These are phyloP conservation scores for Gastrophryne carolinensis DNA, from an alignment of 2,797 vertebrate genomes.

Conservation along the genomic window DNA sequence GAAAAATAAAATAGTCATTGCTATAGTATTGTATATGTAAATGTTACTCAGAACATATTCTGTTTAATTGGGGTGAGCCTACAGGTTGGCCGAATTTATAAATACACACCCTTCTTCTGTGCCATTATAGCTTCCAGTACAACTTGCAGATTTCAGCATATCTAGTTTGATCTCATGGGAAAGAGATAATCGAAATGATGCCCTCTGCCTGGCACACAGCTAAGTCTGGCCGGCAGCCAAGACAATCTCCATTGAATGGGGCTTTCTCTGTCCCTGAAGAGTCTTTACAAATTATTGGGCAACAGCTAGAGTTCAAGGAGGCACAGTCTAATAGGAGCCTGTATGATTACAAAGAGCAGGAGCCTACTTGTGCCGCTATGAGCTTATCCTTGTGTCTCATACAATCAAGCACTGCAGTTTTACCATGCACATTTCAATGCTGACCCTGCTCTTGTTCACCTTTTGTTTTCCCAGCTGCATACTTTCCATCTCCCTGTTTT, in stretches of 20 bases:
- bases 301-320: slow-evolving; percentile 53
- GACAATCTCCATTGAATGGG: slow-evolving; percentile 51
- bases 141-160: background rate
- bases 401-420: slow-evolving; percentile 5
- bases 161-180: slow-evolving; percentile 2
- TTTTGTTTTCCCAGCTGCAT: slow-evolving; percentile 14
- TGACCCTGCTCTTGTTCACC: background rate
- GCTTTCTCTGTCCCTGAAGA: slow-evolving; percentile 38
- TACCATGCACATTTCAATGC: background rate
- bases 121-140: background rate
- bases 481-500: background rate
- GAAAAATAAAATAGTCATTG: no score
- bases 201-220: slow-evolving; percentile 35
- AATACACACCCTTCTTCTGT: no score
- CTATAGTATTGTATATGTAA: no score
- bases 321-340: slow-evolving; percentile 30
- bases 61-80: no score
- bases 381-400: background rate
- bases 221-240: slow-evolving; percentile 54
- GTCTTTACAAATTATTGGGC: slow-evolving; percentile 47
- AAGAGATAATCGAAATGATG: slow-evolving; percentile 49
- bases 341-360: slow-evolving; percentile 18
- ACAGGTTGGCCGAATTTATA: no score
- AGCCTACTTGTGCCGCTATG: background rate
- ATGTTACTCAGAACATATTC: no score